phyloP scores from a whole-genome alignment of 2,888 invertebrate species.

The Lutraria lutraria region DNA sequence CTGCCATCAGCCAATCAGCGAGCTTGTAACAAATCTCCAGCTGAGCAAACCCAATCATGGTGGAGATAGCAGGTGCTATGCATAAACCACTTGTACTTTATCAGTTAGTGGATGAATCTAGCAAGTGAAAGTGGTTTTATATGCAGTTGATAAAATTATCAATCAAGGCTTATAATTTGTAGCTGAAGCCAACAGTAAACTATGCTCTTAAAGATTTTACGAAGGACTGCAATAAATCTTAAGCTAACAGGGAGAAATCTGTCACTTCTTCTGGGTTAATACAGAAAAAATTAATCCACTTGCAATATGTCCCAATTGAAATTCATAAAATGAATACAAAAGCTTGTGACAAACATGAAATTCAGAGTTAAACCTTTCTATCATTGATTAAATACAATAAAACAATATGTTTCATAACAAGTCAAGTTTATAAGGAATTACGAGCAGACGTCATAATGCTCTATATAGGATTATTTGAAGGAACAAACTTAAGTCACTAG shows the following conservation, averaged over 20 bases:
- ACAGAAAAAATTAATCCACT: background rate
- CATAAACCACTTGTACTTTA: slow-evolving; percentile 42
- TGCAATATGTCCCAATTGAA: background rate
- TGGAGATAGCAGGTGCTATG: slow-evolving; percentile 23
- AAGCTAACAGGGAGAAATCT: background rate
- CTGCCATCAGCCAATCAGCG: slow-evolving; percentile 44
- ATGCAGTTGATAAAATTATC: slow-evolving; percentile 6
- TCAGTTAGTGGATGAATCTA: slow-evolving; percentile 38
- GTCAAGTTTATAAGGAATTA: too few species aligned
- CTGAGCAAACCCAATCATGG: slow-evolving; percentile 40
- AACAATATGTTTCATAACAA: too few species aligned
- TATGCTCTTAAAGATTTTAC: background rate
- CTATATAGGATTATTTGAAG: too few species aligned
- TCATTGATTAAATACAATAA: too few species aligned
- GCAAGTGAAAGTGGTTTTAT: slow-evolving; percentile 36
- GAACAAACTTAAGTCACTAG: too few species aligned
- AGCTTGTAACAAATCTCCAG: slow-evolving; percentile 27
- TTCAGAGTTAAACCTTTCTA: too few species aligned
- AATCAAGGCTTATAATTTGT: slow-evolving; percentile 8
- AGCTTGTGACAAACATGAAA: too few species aligned
- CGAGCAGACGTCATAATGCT: too few species aligned
- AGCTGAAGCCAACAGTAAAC: background rate
- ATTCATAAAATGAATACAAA: too few species aligned
- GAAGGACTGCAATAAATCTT: background rate
- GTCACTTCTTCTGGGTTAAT: slow-evolving; percentile 11